These are phyloP conservation scores for Saccostrea echinata DNA, from an alignment of 1,140 invertebrate genomes.

Conservation along the genomic window DNA sequence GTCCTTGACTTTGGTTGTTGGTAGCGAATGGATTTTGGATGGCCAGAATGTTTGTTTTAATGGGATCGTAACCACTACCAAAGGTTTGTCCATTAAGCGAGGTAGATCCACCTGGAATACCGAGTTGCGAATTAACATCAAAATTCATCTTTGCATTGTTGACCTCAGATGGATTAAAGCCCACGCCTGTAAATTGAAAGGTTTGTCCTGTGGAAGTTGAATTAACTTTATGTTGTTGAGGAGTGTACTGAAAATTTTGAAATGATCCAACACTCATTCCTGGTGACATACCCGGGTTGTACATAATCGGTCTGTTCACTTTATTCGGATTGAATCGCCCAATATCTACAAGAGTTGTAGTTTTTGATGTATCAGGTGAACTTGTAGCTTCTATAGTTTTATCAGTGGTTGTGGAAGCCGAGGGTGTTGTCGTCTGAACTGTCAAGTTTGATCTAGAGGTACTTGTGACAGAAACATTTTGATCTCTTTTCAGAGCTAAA, in stretches of 20 bases:
- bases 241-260: slow-evolving; percentile 1
- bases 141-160: slow-evolving; percentile 43
- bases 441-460: background rate
- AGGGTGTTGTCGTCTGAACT: background rate
- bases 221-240: background rate
- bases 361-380: background rate
- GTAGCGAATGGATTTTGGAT: slow-evolving; percentile 21
- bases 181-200: background rate
- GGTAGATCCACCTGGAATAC: slow-evolving; percentile 29
- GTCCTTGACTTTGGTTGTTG: background rate
- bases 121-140: slow-evolving; percentile 43
- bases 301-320: slow-evolving; percentile 12
- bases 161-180: slow-evolving; percentile 46
- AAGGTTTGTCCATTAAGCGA: slow-evolving; percentile 7
- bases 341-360: background rate
- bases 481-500: background rate
- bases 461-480: background rate
- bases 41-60: slow-evolving; percentile 37
- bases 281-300: background rate
- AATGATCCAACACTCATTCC: slow-evolving; percentile 1
- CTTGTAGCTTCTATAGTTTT: background rate
- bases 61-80: slow-evolving; percentile 43
- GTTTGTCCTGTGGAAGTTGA: background rate
- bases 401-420: background rate
- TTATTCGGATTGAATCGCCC: background rate